These are phyloP conservation scores for Pseudomyrmex flavicornis DNA, from an alignment of 1,140 invertebrate genomes.

Conservation along the genomic window DNA sequence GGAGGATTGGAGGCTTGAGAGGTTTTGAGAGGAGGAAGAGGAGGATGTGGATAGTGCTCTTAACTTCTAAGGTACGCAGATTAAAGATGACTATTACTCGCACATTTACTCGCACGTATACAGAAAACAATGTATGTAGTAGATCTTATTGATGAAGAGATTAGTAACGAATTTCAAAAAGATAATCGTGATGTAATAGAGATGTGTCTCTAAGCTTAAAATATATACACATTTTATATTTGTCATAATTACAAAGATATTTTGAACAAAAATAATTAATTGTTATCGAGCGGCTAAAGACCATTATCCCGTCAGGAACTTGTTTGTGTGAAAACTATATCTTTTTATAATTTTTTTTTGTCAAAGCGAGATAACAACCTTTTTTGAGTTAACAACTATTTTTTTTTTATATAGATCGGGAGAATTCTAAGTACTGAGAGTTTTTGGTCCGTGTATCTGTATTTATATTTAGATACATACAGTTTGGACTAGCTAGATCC, in stretches of 20 bases:
- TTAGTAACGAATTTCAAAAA: neutral
- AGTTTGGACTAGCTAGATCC: constrained; percentile 7
- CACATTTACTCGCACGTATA: neutral
- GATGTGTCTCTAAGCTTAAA: neutral
- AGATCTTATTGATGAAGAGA: neutral
- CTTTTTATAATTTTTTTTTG: neutral
- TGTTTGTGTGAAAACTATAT: constrained; percentile 6
- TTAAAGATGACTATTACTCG: constrained; percentile 30
- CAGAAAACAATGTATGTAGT: neutral
- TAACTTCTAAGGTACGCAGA: constrained; percentile 12
- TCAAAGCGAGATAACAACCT: neutral
- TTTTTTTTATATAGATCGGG: neutral
- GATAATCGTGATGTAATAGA: neutral
- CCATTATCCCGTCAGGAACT: constrained; percentile 7
- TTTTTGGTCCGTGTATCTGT: constrained; percentile 29
- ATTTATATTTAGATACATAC: constrained; percentile 13
- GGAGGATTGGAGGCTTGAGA: too few relatives aligned
- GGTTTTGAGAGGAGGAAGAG: too few relatives aligned
- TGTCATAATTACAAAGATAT: constrained; percentile 1
- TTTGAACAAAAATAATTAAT: neutral
- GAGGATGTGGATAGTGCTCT: constrained; percentile 11
- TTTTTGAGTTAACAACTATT: neutral
- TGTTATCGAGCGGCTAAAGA: constrained; percentile 3
- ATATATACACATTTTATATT: neutral
- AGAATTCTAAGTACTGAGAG: neutral